Percentiles rank a stretch among this genome's conserved stretches.
Evolutionary conservation across 2,888 invertebrate genomes (phyloP).

Genomic region (Thyatira batis): DNA sequence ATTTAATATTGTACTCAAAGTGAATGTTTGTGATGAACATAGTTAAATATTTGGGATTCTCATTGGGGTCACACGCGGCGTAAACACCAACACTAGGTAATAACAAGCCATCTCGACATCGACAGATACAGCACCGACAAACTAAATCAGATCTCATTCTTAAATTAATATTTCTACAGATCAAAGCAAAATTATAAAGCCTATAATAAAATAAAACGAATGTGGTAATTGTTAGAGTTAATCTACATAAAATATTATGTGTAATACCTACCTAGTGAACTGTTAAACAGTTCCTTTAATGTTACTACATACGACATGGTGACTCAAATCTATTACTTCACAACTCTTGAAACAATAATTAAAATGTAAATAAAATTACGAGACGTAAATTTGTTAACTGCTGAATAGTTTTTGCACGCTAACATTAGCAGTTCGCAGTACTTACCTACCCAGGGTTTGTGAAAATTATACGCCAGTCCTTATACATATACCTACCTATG

Average conservation of each 20-base stretch:
- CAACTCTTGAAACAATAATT: conserved; percentile 57
- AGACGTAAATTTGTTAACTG: conserved; percentile 29
- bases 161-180: conserved; percentile 68
- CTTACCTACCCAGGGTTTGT: conserved; percentile 10
- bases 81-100: conserved; percentile 38
- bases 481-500: conserved; percentile 39
- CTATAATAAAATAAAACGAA: conserved; percentile 68
- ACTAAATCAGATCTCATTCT: conserved; percentile 69
- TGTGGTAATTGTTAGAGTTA: conserved; percentile 72
- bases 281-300: conserved; percentile 66
- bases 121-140: conserved; percentile 52
- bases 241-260: conserved; percentile 71
- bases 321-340: conserved; percentile 57
- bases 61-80: conserved; percentile 36
- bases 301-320: conserved; percentile 57
- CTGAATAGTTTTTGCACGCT: conserved; percentile 22
- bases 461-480: conserved; percentile 9
- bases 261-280: conserved; percentile 72
- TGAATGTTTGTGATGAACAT: conserved; percentile 60
- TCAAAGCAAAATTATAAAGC: conserved; percentile 81
- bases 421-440: conserved; percentile 14
- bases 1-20: conserved; percentile 65
- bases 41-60: conserved; percentile 26
- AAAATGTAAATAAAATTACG: conserved; percentile 28
- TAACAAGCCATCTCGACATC: conserved; percentile 22